Conservation (phyloP, 2,888 invertebrate genomes). For the Linyphia triangularis region DNA sequence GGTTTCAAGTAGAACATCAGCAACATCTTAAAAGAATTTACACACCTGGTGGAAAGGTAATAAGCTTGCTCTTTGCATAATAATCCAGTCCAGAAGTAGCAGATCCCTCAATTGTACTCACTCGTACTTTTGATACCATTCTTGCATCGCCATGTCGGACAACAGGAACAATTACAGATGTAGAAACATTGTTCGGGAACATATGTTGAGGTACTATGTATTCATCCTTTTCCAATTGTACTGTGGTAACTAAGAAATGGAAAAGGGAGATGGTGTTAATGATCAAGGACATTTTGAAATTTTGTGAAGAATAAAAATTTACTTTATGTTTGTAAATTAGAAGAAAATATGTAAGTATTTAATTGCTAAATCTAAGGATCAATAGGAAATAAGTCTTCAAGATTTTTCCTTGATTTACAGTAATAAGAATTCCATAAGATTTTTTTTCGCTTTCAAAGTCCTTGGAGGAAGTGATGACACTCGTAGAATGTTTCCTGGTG, state of each 20-base stretch:
- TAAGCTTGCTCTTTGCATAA: conserved; percentile 78
- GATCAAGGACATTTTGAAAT: too few species aligned
- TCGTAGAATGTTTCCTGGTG: too few species aligned
- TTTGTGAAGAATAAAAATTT: too few species aligned
- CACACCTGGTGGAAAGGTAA: conserved; percentile 79
- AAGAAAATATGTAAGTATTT: too few species aligned
- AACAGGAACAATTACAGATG: conserved; percentile 74
- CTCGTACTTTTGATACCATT: conserved; percentile 78
- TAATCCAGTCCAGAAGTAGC: conserved; percentile 80
- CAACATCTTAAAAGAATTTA: background rate
- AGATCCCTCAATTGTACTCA: conserved; percentile 80
- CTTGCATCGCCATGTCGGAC: conserved; percentile 79
- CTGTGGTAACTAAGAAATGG: conserved; percentile 28
- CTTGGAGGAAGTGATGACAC: too few species aligned
- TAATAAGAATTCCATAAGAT: too few species aligned
- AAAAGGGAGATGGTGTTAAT: background rate
- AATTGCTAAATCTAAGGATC: too few species aligned
- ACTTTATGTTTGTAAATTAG: too few species aligned
- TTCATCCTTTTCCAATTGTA: conserved; percentile 45
- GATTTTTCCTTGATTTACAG: too few species aligned
- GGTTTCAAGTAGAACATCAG: too few species aligned
- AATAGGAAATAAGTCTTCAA: too few species aligned
- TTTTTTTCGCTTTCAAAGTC: too few species aligned
- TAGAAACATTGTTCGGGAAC: conserved; percentile 36
- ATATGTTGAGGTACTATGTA: conserved; percentile 22